These are phyloP conservation scores for Holothuria leucospilota DNA, from an alignment of 53 echinoderm and acorn worm genomes.

Conservation along the genomic window DNA sequence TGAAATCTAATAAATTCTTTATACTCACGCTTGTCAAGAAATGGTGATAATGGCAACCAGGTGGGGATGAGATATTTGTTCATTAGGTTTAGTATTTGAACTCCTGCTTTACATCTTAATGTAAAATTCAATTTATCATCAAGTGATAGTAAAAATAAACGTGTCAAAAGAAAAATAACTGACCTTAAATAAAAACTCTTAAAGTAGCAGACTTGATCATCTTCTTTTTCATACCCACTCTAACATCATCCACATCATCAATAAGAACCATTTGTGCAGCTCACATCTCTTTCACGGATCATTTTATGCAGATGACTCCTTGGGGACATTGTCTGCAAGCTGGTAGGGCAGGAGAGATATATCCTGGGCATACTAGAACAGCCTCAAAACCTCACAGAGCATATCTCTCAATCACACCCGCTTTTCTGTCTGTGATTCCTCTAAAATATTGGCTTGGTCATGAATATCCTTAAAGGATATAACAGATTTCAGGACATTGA, in stretches of 20 bases:
- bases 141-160: no score
- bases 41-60: no score
- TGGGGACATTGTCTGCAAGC: slow-evolving; percentile 3
- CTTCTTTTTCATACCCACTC: neutral
- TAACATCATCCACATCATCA: slow-evolving; percentile 12
- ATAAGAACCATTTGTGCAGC: neutral
- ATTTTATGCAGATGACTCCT: neutral
- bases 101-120: no score
- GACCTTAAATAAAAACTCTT: neutral
- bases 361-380: neutral
- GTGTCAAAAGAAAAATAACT: neutral
- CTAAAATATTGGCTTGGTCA: neutral
- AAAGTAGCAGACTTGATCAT: neutral
- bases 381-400: neutral
- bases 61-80: no score
- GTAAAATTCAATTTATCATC: no score
- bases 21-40: no score
- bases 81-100: no score
- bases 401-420: no score
- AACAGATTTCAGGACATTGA: neutral
- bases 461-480: neutral
- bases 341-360: neutral
- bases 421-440: neutral
- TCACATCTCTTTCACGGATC: neutral
- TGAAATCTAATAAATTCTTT: no score